Base-by-base conservation (phyloP, 2,113 vertebrate genomes). In the Sceloporus tristichus region DNA sequence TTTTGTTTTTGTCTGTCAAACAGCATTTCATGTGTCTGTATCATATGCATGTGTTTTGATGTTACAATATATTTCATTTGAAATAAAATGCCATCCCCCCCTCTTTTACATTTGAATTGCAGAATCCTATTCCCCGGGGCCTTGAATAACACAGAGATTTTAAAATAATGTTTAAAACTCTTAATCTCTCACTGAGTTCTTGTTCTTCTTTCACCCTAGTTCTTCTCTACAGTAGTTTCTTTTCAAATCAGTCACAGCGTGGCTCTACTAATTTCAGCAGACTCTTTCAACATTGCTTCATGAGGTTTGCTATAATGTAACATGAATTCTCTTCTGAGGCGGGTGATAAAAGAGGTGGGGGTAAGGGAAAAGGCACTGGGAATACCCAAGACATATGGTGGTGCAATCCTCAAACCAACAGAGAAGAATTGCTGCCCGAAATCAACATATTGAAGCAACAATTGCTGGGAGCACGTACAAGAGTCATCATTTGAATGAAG, bases 181-280 rank as follows among this genome's bases (percentile, higher is more conserved):
- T 66, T 25, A 23, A 38, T 77, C 90, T 89, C 76, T 82, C 79
- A 71, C 59, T 42, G 68, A 84, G 48, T 25, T 92, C n/a, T n/a
- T 0, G 16, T 13, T 89, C 92, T 91, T 78, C 9, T 90, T 90
- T 85, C 65, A 59, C 40, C 86, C 25, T 6, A 0, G 0, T 83
- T 93, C 77, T 75, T 93, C 74, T 68, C 40, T 87, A 86, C 62
- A 66, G 86, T 38, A 84, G 76, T 88, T 93, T 85, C 89, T 62
- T 89, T 91, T 89, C 71, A 87, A 91, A 87, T 85, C 87, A 90
- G 25, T 93, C 84, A 38, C 74, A 93, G 80, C 54, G 5, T 78
- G 92, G 87, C 38, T 90, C 86, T 87, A 76, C 48, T 85, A 93
- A 92, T 91, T 95, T 92, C 84, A 88, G 89, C 81, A 79, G 86